These are phyloP conservation scores for Lophochroa leadbeateri DNA, from an alignment of 2,113 vertebrate species.

Conservation along the genomic window DNA sequence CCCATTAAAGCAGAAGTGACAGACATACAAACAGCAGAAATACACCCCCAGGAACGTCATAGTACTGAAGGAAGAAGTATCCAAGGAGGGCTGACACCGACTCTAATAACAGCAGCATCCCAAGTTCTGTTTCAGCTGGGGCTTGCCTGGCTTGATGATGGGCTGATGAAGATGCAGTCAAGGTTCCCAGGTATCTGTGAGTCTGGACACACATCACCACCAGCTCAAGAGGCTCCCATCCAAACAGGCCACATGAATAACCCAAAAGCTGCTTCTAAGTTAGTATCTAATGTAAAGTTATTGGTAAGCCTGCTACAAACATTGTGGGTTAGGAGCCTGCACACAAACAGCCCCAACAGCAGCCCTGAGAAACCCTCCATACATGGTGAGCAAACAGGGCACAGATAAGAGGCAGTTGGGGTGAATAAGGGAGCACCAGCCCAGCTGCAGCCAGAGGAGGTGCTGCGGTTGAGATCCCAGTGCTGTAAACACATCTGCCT, in stretches of 20 bases:
- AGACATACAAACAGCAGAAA: neutral
- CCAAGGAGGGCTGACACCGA: neutral
- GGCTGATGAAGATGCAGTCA: neutral
- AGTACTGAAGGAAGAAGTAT: neutral
- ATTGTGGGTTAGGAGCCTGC: accelerated
- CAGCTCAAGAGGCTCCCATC: neutral
- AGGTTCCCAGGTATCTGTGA: neutral
- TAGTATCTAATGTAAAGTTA: accelerated
- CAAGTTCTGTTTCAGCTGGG: neutral
- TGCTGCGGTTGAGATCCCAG: neutral
- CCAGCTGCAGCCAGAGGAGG: neutral
- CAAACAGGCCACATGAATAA: neutral
- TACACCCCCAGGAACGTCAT: neutral
- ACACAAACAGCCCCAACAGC: neutral
- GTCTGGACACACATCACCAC: neutral
- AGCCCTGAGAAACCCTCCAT: neutral
- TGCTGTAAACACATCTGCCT: constrained; percentile 1
- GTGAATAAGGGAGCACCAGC: neutral
- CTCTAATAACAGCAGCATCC: neutral
- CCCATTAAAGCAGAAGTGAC: neutral
- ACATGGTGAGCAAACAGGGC: neutral
- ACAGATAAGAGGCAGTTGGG: neutral
- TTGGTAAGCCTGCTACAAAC: neutral
- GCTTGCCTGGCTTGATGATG: neutral
- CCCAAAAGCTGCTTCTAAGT: neutral